Evolutionary conservation across 2,797 vertebrate species (phyloP), one percentile per base, ranked within the genome.

Genomic region (Micrastur ruficollis): DNA sequence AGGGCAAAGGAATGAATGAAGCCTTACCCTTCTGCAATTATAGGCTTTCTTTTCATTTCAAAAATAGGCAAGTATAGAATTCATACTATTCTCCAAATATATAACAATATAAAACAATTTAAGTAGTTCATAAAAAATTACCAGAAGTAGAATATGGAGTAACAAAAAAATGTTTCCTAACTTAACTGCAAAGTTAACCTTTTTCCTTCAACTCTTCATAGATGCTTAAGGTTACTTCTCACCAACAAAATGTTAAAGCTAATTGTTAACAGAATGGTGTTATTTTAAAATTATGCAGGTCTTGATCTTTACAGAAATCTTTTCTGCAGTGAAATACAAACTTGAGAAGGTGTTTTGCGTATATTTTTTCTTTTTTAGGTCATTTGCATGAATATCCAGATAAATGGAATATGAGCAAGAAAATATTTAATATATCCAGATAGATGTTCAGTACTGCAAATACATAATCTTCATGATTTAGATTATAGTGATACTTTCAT

Each of bases 361-460:
- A 17, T 36, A 6, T 42, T 71, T 58, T 88, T 86, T 78, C 61
- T 66, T 40, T 36, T 81, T 92, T 71, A 86, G 31, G 26, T 49
- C 50, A 78, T 82, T 79, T 70, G 76, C 40, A 25, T 85, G 27
- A 82, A 44, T 92, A 68, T 71, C 97, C 96, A 75, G 98, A 96
- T 84, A 99, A 65, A 84, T 98, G 90, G 93, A 99, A 98, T 83
- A 99, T 93, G 62, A 99, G 81, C 58, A 99, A 66, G 96, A 98
- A 99, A 89, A 99, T 81, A 65, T 89, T 94, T 65, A 98, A 74
- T 16, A 99, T 98, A 92, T 99, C 98, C 97, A 99, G 76, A 91
- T 98, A 99, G 68, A 99, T 98, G 92, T 98, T 99, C 73, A 98
- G 98, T 44, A 98, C 97, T 56, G 98, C 98, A 89, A 98, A 99